A percentile compares a stretch with the other conserved stretches of the same genome.
phyloP scores from a whole-genome alignment of 2,888 invertebrate species.

The Apodemia hepburni region DNA sequence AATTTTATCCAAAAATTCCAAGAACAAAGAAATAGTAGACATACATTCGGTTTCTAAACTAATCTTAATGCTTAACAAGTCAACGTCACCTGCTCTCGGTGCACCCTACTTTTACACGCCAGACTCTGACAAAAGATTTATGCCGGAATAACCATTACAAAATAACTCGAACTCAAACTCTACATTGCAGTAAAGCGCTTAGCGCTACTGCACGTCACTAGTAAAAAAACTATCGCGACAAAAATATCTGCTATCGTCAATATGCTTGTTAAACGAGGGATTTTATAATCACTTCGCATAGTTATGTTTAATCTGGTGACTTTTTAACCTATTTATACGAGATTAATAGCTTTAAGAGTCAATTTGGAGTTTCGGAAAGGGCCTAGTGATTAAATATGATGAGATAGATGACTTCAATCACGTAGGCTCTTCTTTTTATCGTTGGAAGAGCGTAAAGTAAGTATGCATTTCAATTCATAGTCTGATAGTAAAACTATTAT shows the following conservation, averaged over 20 bases:
- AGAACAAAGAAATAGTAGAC: not conserved
- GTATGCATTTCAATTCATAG: not conserved
- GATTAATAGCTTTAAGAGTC: not conserved
- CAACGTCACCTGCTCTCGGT: not conserved
- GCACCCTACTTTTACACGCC: conserved; percentile 7
- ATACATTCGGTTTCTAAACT: conserved; percentile 1
- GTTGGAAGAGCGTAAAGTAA: not conserved
- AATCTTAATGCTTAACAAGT: conserved; percentile 2
- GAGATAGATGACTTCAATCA: not conserved
- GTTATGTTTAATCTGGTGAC: not conserved
- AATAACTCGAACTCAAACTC: conserved; percentile 11
- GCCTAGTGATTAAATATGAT: not conserved
- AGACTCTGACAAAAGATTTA: conserved; percentile 13
- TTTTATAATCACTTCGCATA: conserved; percentile 1
- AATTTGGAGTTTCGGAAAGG: not conserved
- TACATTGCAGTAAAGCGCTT: conserved; percentile 6
- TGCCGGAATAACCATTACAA: conserved; percentile 13
- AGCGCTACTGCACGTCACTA: not conserved
- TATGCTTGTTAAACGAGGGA: conserved; percentile 5
- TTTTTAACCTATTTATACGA: too few relatives aligned
- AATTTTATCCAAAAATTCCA: not conserved
- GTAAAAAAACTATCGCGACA: conserved; percentile 7
- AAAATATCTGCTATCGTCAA: conserved; percentile 6
- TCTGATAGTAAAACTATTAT: not conserved
- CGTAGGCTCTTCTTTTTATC: not conserved